A percentile compares a stretch with the other conserved stretches of the same genome.
Evolutionary conservation across 2,888 invertebrate species (phyloP).

Genomic region (Leptinotarsa tumamoca): DNA sequence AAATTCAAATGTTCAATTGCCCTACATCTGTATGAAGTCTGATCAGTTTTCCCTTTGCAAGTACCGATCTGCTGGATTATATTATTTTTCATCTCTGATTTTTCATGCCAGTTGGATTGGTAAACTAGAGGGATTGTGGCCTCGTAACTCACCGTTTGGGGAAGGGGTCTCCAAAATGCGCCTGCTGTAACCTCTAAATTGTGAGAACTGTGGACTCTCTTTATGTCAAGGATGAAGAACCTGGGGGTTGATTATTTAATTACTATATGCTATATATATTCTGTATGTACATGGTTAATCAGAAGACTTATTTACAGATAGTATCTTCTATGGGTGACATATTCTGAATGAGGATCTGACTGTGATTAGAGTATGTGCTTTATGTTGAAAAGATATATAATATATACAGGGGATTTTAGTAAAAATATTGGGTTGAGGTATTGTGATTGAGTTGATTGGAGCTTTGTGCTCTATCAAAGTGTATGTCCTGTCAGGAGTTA

Average conservation of each 20-base stretch:
- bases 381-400: background rate
- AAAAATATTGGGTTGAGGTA: background rate
- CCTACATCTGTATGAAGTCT: slow-evolving; percentile 5
- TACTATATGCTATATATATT: background rate
- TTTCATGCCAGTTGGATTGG: slow-evolving; percentile 28
- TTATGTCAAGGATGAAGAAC: background rate
- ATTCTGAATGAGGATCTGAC: background rate
- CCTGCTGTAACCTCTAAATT: slow-evolving; percentile 29
- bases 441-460: background rate
- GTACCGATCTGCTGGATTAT: background rate
- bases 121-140: slow-evolving; percentile 25
- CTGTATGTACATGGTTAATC: background rate
- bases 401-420: background rate
- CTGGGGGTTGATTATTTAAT: background rate
- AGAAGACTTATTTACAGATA: too few species aligned
- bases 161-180: slow-evolving; percentile 41
- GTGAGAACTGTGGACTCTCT: too few species aligned
- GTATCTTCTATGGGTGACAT: background rate
- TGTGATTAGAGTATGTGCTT: background rate
- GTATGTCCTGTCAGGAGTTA: background rate
- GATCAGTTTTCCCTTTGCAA: background rate
- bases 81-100: background rate
- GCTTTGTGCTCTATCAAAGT: background rate
- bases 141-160: slow-evolving; percentile 38
- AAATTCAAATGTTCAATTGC: background rate